Conservation (phyloP, 1,140 invertebrate genomes). For the Drosophila willistoni region DNA sequence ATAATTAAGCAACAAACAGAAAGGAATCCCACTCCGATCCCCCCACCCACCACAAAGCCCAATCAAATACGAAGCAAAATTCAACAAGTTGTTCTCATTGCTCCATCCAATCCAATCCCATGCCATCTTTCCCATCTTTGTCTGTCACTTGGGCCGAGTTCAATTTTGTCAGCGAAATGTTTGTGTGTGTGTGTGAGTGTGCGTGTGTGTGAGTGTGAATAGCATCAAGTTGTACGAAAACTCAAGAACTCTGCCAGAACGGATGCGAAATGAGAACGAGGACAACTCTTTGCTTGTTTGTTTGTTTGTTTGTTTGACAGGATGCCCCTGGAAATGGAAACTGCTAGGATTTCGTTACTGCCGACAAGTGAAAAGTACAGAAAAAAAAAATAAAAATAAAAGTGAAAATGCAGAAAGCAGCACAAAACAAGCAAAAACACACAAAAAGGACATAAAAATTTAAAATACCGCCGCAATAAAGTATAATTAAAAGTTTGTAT, state of each 20-base stretch:
- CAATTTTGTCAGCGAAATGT: constrained; percentile 64
- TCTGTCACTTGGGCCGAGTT: constrained; percentile 19
- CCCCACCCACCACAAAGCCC: not conserved
- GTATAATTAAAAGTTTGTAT: constrained; percentile 52
- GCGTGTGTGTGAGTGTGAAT: constrained; percentile 49
- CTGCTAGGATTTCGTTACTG: constrained; percentile 40
- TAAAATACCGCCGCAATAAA: constrained; percentile 26
- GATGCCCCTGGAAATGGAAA: constrained; percentile 44
- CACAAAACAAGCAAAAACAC: constrained; percentile 20
- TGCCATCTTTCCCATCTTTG: not conserved
- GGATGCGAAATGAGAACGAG: constrained; percentile 36
- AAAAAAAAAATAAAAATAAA: not conserved
- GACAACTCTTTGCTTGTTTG: constrained; percentile 35
- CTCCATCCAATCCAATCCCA: not conserved
- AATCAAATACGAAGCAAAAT: not conserved
- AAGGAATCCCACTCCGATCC: not conserved
- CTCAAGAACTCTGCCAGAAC: constrained; percentile 7
- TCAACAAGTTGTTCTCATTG: constrained; percentile 3
- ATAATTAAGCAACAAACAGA: constrained; percentile 5
- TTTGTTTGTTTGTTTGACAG: constrained; percentile 35
- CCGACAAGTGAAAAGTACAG: constrained; percentile 7
- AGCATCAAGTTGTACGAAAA: constrained; percentile 57
- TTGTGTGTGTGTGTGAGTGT: constrained; percentile 52
- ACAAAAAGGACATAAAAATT: constrained; percentile 2
- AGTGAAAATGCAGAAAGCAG: constrained; percentile 11